Evolutionary conservation across 2,888 invertebrate genomes (phyloP), one percentile per base, ranked within the genome.

Genomic region (Diadegma fenestrale): DNA sequence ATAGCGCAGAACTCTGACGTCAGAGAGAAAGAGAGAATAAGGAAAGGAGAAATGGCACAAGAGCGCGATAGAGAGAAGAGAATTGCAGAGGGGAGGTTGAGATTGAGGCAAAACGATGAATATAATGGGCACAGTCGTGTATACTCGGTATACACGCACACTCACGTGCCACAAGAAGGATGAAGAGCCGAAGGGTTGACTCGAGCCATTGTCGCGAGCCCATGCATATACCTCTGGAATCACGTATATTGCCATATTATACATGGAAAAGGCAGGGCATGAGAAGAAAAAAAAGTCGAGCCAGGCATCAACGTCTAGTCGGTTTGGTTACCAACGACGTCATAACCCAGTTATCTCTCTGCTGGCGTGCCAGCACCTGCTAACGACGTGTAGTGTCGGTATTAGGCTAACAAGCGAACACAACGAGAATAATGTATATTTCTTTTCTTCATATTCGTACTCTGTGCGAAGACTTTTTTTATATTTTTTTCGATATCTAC

Each of bases 261-360:
- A 8, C 33, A 71, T 33, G 48, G 17, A 75, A 37, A 58, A 30
- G 33, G 80, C 45, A 54, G 48, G 22, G 76, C 71, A 37, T 12
- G 43, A 68, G 69, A 30, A 76, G 41, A 22, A 58, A 41, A 80
- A 75, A 75, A 26, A 14, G n/a, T n/a, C n/a, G 48, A 80, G 84
- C 77, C 48, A 58, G 71, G 77, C 85, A 80, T 80, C 75, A 82
- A 79, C 75, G 82, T 85, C 85, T 82, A 82, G 85, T 82, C 82
- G 79, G 89, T 89, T 89, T 89, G 87, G 87, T 88, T 87, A 87
- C 88, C 89, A 88, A 87, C 89, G 88, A 90, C 90, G 90, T 91
- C 91, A 90, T 91, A 91, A 91, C 91, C 91, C 87, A 91, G 90
- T 91, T 91, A 90, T 81, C 85, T 85, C 78, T 71, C 48, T 30